Percentiles rank a stretch among this genome's conserved stretches.
phyloP scores from a whole-genome alignment of 2,797 vertebrate genomes.

The Leptoclinus maculatus region DNA sequence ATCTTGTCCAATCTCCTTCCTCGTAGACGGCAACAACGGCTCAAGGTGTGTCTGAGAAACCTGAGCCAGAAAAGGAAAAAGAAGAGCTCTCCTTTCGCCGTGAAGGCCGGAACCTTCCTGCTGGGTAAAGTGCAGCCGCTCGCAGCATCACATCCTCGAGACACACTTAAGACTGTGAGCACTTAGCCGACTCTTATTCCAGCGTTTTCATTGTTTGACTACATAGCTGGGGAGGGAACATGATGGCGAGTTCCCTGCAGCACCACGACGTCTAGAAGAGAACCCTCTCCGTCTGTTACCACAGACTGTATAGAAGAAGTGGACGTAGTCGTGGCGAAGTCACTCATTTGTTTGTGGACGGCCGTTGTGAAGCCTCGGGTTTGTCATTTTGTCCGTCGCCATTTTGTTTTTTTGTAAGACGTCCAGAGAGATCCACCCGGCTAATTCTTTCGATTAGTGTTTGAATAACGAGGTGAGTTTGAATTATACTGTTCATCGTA shows the following conservation, averaged over 20 bases:
- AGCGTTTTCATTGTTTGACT: background rate
- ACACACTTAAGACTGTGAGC: background rate
- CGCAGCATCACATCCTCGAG: background rate
- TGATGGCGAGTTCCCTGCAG: background rate
- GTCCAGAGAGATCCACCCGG: too few species aligned
- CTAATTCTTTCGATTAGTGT: too few species aligned
- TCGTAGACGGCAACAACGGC: conserved; percentile 21
- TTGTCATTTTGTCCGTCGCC: too few species aligned
- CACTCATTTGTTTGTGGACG: too few species aligned
- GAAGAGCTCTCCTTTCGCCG: background rate
- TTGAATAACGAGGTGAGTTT: too few species aligned
- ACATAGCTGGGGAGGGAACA: background rate
- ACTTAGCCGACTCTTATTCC: background rate
- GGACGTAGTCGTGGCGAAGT: too few species aligned
- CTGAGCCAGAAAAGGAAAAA: background rate
- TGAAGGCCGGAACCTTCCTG: background rate
- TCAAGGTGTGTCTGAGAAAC: conserved; percentile 42
- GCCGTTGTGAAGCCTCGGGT: too few species aligned
- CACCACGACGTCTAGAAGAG: background rate
- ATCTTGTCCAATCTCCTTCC: conserved; percentile 35
- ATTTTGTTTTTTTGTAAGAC: too few species aligned
- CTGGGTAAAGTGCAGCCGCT: conserved; percentile 12
- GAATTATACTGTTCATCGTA: too few species aligned
- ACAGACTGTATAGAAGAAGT: too few species aligned
- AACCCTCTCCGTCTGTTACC: background rate